phyloP scores from a whole-genome alignment of 1,140 invertebrate genomes.

The Brachionus rubens region DNA sequence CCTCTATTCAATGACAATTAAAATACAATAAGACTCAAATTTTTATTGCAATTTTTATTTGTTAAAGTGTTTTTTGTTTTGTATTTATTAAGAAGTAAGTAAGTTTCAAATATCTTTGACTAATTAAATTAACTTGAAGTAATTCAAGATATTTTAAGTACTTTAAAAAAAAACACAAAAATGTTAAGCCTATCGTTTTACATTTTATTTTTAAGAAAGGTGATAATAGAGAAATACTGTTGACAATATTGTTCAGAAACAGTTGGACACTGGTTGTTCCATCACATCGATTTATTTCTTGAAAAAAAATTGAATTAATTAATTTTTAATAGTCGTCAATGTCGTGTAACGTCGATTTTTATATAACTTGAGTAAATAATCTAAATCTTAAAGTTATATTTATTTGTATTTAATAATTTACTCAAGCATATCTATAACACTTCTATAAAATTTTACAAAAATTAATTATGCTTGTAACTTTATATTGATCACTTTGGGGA shows the following conservation, averaged over 20 bases:
- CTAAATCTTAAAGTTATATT: slow-evolving; percentile 13
- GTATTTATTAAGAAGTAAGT: too few species aligned
- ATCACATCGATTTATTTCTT: neutral
- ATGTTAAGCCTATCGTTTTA: neutral
- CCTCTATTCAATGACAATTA: too few species aligned
- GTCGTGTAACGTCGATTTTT: too few species aligned
- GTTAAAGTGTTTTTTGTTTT: too few species aligned
- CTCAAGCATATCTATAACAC: slow-evolving; percentile 38
- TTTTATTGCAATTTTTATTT: too few species aligned
- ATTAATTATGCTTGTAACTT: neutral
- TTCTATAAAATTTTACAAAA: neutral
- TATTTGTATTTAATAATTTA: slow-evolving; percentile 14
- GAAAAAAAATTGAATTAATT: slow-evolving; percentile 14
- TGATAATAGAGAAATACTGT: neutral
- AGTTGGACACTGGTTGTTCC: neutral
- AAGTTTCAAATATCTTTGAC: slow-evolving; percentile 20
- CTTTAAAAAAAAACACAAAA: too few species aligned
- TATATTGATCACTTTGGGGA: too few species aligned
- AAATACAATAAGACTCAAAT: too few species aligned
- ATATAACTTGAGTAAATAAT: neutral
- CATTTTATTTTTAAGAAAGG: neutral
- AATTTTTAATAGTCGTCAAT: slow-evolving; percentile 16
- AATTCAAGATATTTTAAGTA: slow-evolving; percentile 36
- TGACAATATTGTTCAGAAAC: too few species aligned
- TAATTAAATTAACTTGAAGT: neutral